These are phyloP conservation scores for Synanthedon tipuliformis DNA, from an alignment of 2,888 invertebrate genomes.

Conservation along the genomic window DNA sequence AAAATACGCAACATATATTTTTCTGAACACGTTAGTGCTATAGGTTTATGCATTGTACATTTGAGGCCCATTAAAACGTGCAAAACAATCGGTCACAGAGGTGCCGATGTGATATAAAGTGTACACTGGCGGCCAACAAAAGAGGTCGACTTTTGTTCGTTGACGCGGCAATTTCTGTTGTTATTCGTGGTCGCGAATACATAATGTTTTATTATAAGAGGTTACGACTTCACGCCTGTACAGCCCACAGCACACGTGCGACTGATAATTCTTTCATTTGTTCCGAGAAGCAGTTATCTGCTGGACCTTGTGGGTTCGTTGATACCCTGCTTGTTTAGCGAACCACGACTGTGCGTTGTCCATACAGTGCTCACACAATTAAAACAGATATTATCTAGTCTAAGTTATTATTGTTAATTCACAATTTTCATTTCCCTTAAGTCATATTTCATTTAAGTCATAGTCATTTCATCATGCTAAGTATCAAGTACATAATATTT, in stretches of 20 bases:
- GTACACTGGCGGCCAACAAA: conserved; percentile 29
- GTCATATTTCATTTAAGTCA: too few relatives aligned
- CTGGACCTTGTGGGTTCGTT: conserved; percentile 1
- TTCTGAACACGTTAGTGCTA: too few relatives aligned
- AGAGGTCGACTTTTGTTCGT: conserved; percentile 53
- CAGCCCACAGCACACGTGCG: conserved; percentile 27
- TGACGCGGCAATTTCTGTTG: conserved; percentile 49
- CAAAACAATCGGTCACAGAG: conserved; percentile 29
- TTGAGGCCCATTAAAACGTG: conserved; percentile 21
- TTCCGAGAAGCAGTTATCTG: conserved; percentile 60
- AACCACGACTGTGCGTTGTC: too few relatives aligned
- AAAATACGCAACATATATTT: too few relatives aligned
- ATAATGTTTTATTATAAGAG: conserved; percentile 64
- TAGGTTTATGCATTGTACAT: conserved; percentile 12
- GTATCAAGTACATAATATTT: too few relatives aligned
- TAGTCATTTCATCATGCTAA: too few relatives aligned
- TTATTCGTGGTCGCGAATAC: conserved; percentile 64
- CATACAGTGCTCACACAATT: too few relatives aligned
- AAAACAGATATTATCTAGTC: too few relatives aligned
- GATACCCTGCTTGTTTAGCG: too few relatives aligned
- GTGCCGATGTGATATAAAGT: conserved; percentile 51
- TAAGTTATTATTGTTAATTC: too few relatives aligned
- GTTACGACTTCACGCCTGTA: conserved; percentile 64
- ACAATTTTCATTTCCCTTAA: too few relatives aligned
- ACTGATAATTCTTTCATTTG: conserved; percentile 63